Evolutionary conservation across 2,888 invertebrate genomes (phyloP), one percentile per base, ranked within the genome.

Genomic region (Phengaris alcon): DNA sequence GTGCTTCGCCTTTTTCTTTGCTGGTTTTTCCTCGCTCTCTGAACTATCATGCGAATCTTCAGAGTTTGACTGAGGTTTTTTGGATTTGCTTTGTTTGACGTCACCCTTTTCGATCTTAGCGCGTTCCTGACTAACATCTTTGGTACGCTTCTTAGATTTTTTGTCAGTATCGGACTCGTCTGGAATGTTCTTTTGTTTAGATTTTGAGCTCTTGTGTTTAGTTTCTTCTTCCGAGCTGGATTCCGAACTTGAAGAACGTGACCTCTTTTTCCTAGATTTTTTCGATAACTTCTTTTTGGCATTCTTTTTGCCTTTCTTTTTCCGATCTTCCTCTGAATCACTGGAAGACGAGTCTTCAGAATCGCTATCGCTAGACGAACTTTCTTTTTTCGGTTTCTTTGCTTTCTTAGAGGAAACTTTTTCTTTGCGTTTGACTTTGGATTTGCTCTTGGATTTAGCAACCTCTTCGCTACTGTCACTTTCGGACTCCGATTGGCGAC

Each of bases 371-470:
- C 93, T 93, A 5, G 92, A 90, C 2, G 92, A 92, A 76, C 87
- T 91, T 77, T 93, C 92, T 78, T 93, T 93, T 81, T 90, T 94
- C 48, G 90, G 83, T 82, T 90, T 92, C 83, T 93, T 94, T n/a
- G 87, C 81, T 79, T 93, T 94, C 80, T 95, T 95, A 5, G 95
- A 94, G 75, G 93, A 94, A 8, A 94, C 89, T 82, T 94, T 95
- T 9, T 95, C 95, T 77, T 94, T 94, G 64, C 91, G 90, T 81
- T 93, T 94, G 10, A 85, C 80, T 80, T 94, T 94, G n/a, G 87
- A 75, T 82, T 94, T 94, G 64, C 84, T 84, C 82, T 94, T 93
- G 3, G 91, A 84, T 83, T 93, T 93, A 0, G 87, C 80, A 15
- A 86, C 85, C 80, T 90, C 92, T 78, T 88, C 93, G 79, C 93